These are phyloP conservation scores for Ornithoptera priamus DNA, from an alignment of 2,888 invertebrate species.

Conservation along the genomic window DNA sequence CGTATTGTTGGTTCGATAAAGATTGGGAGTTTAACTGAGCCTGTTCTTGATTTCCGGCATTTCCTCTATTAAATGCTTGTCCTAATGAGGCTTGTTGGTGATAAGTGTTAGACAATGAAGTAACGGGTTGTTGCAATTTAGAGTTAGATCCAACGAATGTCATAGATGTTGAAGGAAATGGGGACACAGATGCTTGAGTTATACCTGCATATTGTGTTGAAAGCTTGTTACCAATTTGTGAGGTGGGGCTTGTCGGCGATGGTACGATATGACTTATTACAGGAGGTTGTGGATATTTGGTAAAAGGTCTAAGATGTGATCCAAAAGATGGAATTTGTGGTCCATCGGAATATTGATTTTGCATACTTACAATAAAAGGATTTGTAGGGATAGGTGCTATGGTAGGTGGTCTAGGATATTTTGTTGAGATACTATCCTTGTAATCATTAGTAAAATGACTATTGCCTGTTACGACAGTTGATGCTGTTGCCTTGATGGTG, in stretches of 20 bases:
- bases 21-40: conserved; percentile 15
- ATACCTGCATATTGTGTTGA: conserved; percentile 41
- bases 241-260: conserved; percentile 32
- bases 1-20: conserved; percentile 42
- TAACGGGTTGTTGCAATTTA: conserved; percentile 1
- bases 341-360: conserved; percentile 31
- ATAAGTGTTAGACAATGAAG: too few relatives aligned
- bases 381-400: conserved; percentile 29
- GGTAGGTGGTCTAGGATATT: conserved; percentile 38
- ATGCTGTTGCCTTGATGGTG: conserved; percentile 39
- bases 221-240: conserved; percentile 18
- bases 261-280: conserved; percentile 29
- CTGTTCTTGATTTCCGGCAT: conserved; percentile 1
- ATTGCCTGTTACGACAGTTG: conserved; percentile 31
- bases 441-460: conserved; percentile 27
- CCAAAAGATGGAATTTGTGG: conserved; percentile 29
- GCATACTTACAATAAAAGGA: conserved; percentile 3
- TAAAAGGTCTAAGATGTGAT: conserved; percentile 19
- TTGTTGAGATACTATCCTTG: conserved; percentile 34
- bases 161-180: conserved; percentile 43
- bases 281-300: conserved; percentile 32
- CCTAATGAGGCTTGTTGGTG: conserved; percentile 3
- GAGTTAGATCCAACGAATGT: not conserved
- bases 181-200: conserved; percentile 56
- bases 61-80: conserved; percentile 5